Base-by-base conservation (phyloP, 2,888 invertebrate genomes). In the Drosophila glabriapex region DNA sequence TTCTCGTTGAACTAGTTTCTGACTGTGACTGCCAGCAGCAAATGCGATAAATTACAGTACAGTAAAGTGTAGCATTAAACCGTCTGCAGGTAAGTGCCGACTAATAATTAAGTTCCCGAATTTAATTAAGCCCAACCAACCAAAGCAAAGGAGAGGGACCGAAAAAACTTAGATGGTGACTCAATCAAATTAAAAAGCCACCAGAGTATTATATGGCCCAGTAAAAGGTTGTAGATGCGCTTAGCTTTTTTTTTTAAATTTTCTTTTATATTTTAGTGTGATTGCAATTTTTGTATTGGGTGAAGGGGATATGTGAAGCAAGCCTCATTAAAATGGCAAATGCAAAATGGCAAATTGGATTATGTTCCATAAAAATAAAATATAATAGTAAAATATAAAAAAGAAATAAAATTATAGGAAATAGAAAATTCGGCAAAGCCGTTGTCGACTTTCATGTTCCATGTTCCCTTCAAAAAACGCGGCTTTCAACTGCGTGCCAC, bases 311-410 rank as follows among this genome's bases (percentile, higher is more conserved):
- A 74, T 87, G 79, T 75, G 85, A 68, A 80, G 83, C 74, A 85
- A 78, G 76, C 81, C 81, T 85, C 86, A 89, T 89, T 85, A 83
- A 81, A 83, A 63, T 74, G 76, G 66, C 80, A 83, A 88, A 76
- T 83, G 74, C 83, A 33, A 33, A 31, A 31, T 31, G 31, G 31
- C 31, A 71, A 37, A 78, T 85, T 83, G 80, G 78, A 85, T 83
- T 83, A 71, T 74, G 71, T 64, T 59, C 49, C 72, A 67, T 78
- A 68, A 83, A 80, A 88, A 71, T 53, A 66, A 35, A 67, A 10
- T 4, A n/a, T 10, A 41, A n/a, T 39, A 19, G 19, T 9, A 83
- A 82, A 88, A 71, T 50, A 68, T 39, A 22, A 16, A 43, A 10
- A 14, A 46, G n/a, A 22, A 14, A 43, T 14, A 1, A 10, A 10